Evolutionary conservation across 2,113 vertebrate genomes (phyloP).

Genomic region (Esox niger): DNA sequence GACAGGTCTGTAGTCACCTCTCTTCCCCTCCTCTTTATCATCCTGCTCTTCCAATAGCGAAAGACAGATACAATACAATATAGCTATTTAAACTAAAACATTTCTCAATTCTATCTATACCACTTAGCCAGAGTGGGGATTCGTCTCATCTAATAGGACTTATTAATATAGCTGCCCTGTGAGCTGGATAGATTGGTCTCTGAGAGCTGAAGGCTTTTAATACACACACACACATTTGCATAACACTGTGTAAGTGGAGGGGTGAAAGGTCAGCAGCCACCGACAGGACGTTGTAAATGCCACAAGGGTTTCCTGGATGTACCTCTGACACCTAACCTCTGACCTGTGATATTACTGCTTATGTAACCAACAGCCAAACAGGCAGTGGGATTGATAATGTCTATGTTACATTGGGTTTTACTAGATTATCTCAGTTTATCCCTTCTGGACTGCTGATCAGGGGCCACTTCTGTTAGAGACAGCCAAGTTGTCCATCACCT

Average conservation of each 20-base stretch:
- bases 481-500: too few relatives aligned
- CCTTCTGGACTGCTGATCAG: too few relatives aligned
- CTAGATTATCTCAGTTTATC: not conserved
- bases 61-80: too few relatives aligned
- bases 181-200: slow-evolving; percentile 22
- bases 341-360: slow-evolving; percentile 26
- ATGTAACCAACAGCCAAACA: slow-evolving; percentile 18
- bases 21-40: slow-evolving; percentile 11
- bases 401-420: too few relatives aligned
- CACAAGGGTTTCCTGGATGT: slow-evolving; percentile 13
- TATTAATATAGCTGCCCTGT: too few relatives aligned
- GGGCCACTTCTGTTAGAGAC: too few relatives aligned
- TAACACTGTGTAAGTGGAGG: slow-evolving; percentile 28
- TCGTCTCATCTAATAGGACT: too few relatives aligned
- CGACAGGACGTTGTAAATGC: slow-evolving; percentile 25
- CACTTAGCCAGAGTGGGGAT: too few relatives aligned
- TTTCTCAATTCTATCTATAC: too few relatives aligned
- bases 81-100: too few relatives aligned
- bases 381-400: not conserved
- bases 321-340: slow-evolving; percentile 3
- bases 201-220: slow-evolving; percentile 42
- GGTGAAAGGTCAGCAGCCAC: slow-evolving; percentile 41
- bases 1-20: slow-evolving; percentile 33
- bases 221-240: slow-evolving; percentile 33
- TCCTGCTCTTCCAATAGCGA: too few relatives aligned